A percentile compares a stretch with the other conserved stretches of the same genome.
Evolutionary conservation across 2,888 invertebrate species (phyloP).

Genomic region (Pseudococcus longispinus): DNA sequence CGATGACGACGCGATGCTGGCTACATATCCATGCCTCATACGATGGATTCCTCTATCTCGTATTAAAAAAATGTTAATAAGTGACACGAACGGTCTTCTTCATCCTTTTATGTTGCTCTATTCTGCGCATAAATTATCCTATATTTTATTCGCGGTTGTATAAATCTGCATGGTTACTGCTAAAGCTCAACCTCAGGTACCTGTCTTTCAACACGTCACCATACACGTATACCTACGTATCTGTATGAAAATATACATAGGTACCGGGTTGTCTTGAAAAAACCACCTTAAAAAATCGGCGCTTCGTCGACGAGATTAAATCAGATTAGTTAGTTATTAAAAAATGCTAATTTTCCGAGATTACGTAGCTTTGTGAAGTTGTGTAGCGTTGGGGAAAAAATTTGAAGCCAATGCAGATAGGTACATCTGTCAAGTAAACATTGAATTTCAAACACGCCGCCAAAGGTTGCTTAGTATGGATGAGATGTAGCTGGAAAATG

Average conservation of each 20-base stretch:
- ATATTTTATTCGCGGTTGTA: neutral
- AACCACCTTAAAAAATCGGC: neutral
- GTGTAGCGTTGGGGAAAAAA: neutral
- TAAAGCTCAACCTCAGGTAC: neutral
- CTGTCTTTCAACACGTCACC: neutral
- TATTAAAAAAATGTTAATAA: neutral
- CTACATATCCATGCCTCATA: neutral
- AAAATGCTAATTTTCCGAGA: slow-evolving; percentile 29
- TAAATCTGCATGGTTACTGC: neutral
- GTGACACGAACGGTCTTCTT: neutral
- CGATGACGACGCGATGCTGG: neutral
- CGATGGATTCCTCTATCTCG: neutral
- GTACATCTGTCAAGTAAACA: slow-evolving; percentile 22
- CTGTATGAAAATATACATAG: neutral
- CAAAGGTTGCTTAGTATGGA: slow-evolving; percentile 33
- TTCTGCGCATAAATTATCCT: slow-evolving; percentile 38
- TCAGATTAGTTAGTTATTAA: slow-evolving; percentile 37
- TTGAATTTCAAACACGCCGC: slow-evolving; percentile 19
- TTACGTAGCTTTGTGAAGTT: neutral
- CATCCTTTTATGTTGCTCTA: neutral
- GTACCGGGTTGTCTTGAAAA: neutral
- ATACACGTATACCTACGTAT: neutral
- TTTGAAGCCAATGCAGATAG: neutral
- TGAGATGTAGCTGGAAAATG: neutral
- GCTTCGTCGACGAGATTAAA: neutral